Conservation (phyloP, 2,113 vertebrate genomes). For the Turdus rufiventris region DNA sequence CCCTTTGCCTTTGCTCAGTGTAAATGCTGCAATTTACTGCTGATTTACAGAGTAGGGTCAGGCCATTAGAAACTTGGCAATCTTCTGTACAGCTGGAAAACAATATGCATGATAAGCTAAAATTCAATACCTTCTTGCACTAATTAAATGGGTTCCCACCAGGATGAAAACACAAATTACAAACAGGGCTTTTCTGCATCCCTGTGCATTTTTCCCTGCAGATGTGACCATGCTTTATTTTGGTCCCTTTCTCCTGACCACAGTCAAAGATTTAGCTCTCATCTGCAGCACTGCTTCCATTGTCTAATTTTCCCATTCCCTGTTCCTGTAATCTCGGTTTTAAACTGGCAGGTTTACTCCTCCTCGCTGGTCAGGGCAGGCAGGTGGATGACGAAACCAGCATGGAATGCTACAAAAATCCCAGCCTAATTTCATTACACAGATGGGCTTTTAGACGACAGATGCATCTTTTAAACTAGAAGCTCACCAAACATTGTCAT, state of each 20-base stretch:
- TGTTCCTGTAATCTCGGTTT: background rate
- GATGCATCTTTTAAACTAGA: constrained; percentile 52
- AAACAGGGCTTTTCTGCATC: constrained; percentile 79
- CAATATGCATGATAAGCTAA: constrained; percentile 89
- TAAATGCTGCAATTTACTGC: constrained; percentile 86
- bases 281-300: background rate
- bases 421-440: constrained; percentile 40
- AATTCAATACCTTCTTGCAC: constrained; percentile 85
- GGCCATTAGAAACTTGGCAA: constrained; percentile 87
- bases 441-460: constrained; percentile 30
- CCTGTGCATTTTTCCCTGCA: constrained; percentile 78
- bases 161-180: constrained; percentile 84
- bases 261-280: constrained; percentile 40
- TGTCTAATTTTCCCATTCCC: background rate
- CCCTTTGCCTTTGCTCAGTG: constrained; percentile 82
- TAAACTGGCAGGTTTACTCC: background rate
- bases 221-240: constrained; percentile 69
- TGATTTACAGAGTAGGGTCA: constrained; percentile 89
- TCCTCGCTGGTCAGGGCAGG: background rate
- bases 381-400: constrained; percentile 13
- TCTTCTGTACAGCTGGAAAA: constrained; percentile 86
- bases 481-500: constrained; percentile 1
- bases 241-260: constrained; percentile 52
- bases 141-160: constrained; percentile 85
- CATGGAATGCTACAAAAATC: background rate